Evolutionary conservation across 2,113 vertebrate species (phyloP), one percentile per base, ranked within the genome.

Genomic region (Picathartes gymnocephalus): DNA sequence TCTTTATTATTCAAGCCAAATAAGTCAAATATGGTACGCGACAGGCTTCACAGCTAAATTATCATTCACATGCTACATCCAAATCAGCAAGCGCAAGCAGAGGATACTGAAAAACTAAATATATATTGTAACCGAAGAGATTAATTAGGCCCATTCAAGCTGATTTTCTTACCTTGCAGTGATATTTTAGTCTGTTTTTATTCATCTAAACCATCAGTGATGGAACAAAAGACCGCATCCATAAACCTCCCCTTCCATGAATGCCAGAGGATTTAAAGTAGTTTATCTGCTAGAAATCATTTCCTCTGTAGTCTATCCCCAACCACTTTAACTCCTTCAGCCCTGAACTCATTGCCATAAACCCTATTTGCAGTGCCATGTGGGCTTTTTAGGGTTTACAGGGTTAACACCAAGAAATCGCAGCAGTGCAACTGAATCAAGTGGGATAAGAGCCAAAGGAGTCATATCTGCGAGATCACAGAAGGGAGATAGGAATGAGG

Each of bases 1-100:
- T 96, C 97, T 93, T 96, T 93, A 96, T 97, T 93, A 96, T 95
- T 84, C 95, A 71, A 78, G 89, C 70, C 95, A 96, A 96, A 88
- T 88, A 94, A 97, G 97, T 94, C 82, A 89, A 96, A 96, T 82
- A 95, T 15, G 23, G 68, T 60, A 92, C 78, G 39, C 1, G 44
- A 81, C 83, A 62, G 69, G 93, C 83, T 76, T 73, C 88, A 90
- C 22, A 23, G 88, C 85, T 86, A 81, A 89, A 96, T 80, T 95
- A 82, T 40, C 39, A 21, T 81, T 91, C 91, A 56, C 71, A 89
- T 33, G 81, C 87, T 30, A 58, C 81, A 51, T 17, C 57, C 40
- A 72, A 81, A 94, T 76, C 44, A 20, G 57, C 62, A 82, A 88
- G 78, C 4, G 1, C 88, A 88, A 87, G 86, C 77, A 56, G 39